These are phyloP conservation scores for Megathymus violae DNA, from an alignment of 1,140 invertebrate genomes.

Conservation along the genomic window DNA sequence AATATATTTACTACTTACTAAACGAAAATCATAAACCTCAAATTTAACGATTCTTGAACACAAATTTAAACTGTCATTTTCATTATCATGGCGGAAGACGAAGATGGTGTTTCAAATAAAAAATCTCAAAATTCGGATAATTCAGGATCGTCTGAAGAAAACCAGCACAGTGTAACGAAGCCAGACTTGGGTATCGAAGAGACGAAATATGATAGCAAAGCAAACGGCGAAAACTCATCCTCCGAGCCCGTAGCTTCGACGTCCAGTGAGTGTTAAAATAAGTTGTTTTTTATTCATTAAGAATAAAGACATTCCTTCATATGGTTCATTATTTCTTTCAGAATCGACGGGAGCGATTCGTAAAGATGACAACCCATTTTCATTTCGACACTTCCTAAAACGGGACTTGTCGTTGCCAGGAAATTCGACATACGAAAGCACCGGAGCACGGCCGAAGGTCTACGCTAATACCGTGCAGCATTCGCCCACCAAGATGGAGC, in stretches of 20 bases:
- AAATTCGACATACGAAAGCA: slow-evolving; percentile 79
- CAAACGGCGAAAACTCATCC: slow-evolving; percentile 62
- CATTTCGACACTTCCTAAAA: slow-evolving; percentile 92
- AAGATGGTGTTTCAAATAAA: slow-evolving; percentile 81
- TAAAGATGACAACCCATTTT: slow-evolving; percentile 90
- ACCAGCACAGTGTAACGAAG: slow-evolving; percentile 67
- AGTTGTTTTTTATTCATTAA: slow-evolving; percentile 78
- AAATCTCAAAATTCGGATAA: slow-evolving; percentile 78
- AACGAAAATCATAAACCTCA: not conserved
- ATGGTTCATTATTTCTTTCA: slow-evolving; percentile 63
- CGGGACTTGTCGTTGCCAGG: slow-evolving; percentile 82
- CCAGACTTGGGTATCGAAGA: slow-evolving; percentile 78
- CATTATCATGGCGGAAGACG: slow-evolving; percentile 82
- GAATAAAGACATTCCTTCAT: slow-evolving; percentile 63
- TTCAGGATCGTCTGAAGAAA: slow-evolving; percentile 61
- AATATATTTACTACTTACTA: not conserved
- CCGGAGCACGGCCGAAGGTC: slow-evolving; percentile 79
- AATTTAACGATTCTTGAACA: slow-evolving; percentile 41
- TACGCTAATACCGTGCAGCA: slow-evolving; percentile 77
- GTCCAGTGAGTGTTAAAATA: slow-evolving; percentile 73
- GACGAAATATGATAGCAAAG: slow-evolving; percentile 72
- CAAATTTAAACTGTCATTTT: slow-evolving; percentile 61
- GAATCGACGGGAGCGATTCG: slow-evolving; percentile 78
- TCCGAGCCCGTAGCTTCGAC: slow-evolving; percentile 67
- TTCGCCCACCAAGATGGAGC: slow-evolving; percentile 71